Evolutionary conservation across 1,140 invertebrate genomes (phyloP).

Genomic region (Trigoniulus corallinus): DNA sequence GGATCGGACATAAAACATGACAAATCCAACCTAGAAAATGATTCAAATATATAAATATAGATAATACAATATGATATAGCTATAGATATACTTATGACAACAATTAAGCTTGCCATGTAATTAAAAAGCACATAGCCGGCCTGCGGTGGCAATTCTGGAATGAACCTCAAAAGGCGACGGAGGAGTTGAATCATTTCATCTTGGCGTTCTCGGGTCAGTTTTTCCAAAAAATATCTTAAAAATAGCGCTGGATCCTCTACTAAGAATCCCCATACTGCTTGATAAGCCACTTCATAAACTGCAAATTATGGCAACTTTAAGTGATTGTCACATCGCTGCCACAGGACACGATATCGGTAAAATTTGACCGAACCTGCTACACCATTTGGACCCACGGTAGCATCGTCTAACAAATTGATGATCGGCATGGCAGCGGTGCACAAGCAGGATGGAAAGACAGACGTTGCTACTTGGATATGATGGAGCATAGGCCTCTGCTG

Average conservation of each 20-base stretch:
- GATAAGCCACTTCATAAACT: constrained; percentile 77
- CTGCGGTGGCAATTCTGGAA: constrained; percentile 85
- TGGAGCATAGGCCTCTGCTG: constrained; percentile 18
- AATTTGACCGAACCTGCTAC: constrained; percentile 29
- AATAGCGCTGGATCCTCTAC: constrained; percentile 96
- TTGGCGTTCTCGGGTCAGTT: constrained; percentile 85
- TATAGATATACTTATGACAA: neutral
- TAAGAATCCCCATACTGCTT: constrained; percentile 89
- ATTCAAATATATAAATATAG: constrained; percentile 7
- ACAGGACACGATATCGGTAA: neutral
- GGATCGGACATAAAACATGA: constrained; percentile 96
- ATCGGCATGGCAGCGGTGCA: constrained; percentile 91
- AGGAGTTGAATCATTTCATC: constrained; percentile 87
- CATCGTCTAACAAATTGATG: constrained; percentile 85
- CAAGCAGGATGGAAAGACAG: constrained; percentile 88
- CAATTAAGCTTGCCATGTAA: constrained; percentile 52
- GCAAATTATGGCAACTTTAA: too few relatives aligned
- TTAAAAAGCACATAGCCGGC: constrained; percentile 98
- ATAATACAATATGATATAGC: neutral
- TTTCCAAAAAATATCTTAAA: constrained; percentile 85
- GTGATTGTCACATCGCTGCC: too few relatives aligned
- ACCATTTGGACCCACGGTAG: constrained; percentile 85
- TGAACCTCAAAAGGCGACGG: constrained; percentile 79
- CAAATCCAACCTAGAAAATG: constrained; percentile 63
- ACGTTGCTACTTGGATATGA: constrained; percentile 68